phyloP scores from a whole-genome alignment of 1,140 invertebrate genomes.

The Cotesia glomerata region DNA sequence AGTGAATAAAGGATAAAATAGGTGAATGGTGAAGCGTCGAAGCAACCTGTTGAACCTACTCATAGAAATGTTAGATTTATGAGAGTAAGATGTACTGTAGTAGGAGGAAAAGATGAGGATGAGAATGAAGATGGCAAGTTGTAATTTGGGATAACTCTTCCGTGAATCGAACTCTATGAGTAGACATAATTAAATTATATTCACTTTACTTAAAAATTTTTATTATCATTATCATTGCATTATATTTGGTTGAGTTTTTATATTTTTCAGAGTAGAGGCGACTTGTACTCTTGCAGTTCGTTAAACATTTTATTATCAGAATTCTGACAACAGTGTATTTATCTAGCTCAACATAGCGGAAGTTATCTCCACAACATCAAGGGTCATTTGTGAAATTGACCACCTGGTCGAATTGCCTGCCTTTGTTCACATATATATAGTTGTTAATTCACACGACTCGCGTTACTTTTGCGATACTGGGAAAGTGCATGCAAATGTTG shows the following conservation, averaged over 20 bases:
- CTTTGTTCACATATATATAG: background rate
- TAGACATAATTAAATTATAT: background rate
- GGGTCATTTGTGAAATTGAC: slow-evolving; percentile 27
- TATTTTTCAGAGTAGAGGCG: too few relatives aligned
- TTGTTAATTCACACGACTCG: background rate
- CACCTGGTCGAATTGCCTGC: slow-evolving; percentile 18
- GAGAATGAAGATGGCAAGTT: background rate
- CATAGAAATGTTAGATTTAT: slow-evolving; percentile 9
- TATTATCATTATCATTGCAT: too few relatives aligned
- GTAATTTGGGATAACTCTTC: background rate
- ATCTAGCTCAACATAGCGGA: background rate
- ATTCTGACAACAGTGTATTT: slow-evolving; percentile 10
- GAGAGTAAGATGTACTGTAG: slow-evolving; percentile 3
- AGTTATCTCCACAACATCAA: slow-evolving; percentile 14
- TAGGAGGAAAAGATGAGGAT: too few relatives aligned
- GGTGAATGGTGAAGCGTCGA: slow-evolving; percentile 1
- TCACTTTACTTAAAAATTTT: too few relatives aligned
- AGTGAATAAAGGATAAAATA: slow-evolving; percentile 1
- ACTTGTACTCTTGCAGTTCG: background rate
- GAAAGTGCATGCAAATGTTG: too few relatives aligned
- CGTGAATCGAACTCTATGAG: background rate
- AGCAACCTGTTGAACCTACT: slow-evolving; percentile 18
- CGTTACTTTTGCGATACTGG: too few relatives aligned
- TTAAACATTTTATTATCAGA: slow-evolving; percentile 3
- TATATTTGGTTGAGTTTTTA: background rate